Conservation (phyloP, 2,888 invertebrate genomes). For the Thysanoteuthis rhombus region DNA sequence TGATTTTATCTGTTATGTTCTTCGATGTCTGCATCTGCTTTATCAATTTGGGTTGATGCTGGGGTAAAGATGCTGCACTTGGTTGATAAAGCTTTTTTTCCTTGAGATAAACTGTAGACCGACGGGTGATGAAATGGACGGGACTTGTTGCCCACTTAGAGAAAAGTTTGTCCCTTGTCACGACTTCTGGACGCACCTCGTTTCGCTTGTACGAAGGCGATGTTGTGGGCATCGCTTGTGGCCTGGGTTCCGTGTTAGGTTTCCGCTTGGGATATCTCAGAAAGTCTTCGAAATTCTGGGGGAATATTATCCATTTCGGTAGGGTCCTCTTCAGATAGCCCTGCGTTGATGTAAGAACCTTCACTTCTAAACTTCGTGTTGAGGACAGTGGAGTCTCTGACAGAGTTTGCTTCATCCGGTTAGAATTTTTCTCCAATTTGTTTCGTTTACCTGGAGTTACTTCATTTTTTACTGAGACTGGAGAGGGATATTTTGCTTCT, state of each 20-base stretch:
- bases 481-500: neutral
- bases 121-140: neutral
- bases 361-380: neutral
- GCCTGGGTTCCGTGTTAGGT: neutral
- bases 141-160: neutral
- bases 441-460: neutral
- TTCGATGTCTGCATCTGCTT: neutral
- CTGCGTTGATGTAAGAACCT: neutral
- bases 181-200: neutral
- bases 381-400: neutral
- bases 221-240: neutral
- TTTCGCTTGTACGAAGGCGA: neutral
- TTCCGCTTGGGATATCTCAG: neutral
- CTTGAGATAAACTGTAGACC: neutral
- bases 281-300: neutral
- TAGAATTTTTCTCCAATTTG: neutral
- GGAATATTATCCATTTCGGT: conserved; percentile 21
- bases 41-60: neutral
- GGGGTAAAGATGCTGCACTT: neutral
- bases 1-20: neutral
- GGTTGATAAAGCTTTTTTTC: neutral
- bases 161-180: neutral
- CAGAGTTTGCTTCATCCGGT: neutral
- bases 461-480: neutral
- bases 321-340: neutral